Evolutionary conservation across 2,888 invertebrate species (phyloP).

Genomic region (Scaeva pyrastri): DNA sequence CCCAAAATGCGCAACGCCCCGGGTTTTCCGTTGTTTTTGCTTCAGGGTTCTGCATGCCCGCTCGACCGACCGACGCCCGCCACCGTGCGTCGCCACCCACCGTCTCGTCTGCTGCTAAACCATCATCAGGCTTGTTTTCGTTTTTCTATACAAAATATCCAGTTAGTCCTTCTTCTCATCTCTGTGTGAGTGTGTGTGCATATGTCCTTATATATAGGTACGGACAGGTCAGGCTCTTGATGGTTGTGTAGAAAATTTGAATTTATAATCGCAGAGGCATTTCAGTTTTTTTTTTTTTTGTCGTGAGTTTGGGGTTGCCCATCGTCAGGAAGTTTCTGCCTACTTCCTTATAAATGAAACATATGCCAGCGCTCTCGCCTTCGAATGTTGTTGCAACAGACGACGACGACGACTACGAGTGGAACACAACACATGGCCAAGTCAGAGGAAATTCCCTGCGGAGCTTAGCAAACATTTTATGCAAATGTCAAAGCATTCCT

Average conservation of each 20-base stretch:
- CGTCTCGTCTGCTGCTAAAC: background rate
- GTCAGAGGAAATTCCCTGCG: constrained; percentile 69
- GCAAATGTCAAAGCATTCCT: constrained; percentile 72
- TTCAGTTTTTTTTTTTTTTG: constrained; percentile 17
- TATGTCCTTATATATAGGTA: background rate
- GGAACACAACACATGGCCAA: constrained; percentile 61
- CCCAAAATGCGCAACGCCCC: constrained; percentile 66
- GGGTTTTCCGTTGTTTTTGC: constrained; percentile 36
- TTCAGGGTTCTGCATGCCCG: constrained; percentile 29
- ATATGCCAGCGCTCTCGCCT: constrained; percentile 64
- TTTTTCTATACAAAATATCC: constrained; percentile 13
- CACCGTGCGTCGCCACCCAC: too few species aligned
- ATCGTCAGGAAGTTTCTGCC: constrained; percentile 39
- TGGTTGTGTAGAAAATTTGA: constrained; percentile 54
- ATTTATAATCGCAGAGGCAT: constrained; percentile 70
- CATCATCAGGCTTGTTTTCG: constrained; percentile 51
- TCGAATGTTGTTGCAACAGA: constrained; percentile 57
- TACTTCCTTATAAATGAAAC: constrained; percentile 61
- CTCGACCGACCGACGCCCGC: too few species aligned
- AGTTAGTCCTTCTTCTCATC: constrained; percentile 22
- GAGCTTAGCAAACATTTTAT: constrained; percentile 74
- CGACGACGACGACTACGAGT: constrained; percentile 21
- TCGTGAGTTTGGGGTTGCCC: constrained; percentile 16
- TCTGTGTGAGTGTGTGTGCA: too few species aligned
- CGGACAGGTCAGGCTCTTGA: constrained; percentile 49